Conservation (phyloP, 2,113 vertebrate species). For the Natator depressus region DNA sequence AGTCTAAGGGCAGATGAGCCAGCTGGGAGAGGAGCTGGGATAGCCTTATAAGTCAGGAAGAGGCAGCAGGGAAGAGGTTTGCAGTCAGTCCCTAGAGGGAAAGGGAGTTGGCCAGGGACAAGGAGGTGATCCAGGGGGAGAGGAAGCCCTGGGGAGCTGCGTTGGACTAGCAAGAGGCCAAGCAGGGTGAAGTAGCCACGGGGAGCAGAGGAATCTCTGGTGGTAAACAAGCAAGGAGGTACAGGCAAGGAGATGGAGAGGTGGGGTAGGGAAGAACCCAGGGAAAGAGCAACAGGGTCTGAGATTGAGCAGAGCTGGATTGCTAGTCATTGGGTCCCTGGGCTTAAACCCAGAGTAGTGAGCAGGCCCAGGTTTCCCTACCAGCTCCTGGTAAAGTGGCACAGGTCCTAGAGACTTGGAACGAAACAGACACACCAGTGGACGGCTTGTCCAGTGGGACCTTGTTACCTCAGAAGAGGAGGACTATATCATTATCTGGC, state of each 20-base stretch:
- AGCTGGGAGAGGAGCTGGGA: neutral
- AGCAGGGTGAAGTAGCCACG: neutral
- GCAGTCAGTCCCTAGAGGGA: neutral
- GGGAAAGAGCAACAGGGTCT: neutral
- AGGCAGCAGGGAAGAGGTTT: neutral
- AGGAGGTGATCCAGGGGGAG: neutral
- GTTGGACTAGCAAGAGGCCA: neutral
- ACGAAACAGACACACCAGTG: neutral
- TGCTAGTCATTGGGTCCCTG: neutral
- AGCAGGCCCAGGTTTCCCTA: neutral
- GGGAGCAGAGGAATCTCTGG: neutral
- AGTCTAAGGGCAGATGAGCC: neutral
- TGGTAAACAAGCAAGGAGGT: too few species aligned
- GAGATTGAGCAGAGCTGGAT: neutral
- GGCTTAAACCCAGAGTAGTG: neutral
- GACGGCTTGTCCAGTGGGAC: neutral
- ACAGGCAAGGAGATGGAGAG: neutral
- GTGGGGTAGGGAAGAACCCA: neutral
- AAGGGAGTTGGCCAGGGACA: neutral
- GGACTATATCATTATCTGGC: neutral
- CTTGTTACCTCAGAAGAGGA: too few species aligned
- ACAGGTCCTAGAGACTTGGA: neutral
- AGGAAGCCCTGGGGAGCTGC: neutral
- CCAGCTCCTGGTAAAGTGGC: neutral
- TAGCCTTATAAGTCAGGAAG: neutral